A percentile compares a stretch with the other conserved stretches of the same genome.
Conservation (phyloP, 2,888 invertebrate species). For the Chrysomela aeneicollis region DNA sequence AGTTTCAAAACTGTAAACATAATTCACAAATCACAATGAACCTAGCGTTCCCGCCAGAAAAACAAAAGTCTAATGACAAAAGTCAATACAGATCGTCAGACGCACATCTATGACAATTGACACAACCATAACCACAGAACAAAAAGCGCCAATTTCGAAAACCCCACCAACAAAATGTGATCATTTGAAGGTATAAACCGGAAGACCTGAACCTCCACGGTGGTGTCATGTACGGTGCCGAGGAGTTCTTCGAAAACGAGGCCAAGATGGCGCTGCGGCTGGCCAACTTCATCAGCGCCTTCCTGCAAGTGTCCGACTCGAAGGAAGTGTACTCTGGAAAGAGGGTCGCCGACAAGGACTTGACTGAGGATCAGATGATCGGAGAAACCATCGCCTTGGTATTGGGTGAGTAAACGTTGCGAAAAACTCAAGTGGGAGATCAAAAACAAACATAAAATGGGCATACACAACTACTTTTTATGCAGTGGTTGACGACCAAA, state of each 20-base stretch:
- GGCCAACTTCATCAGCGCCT: slow-evolving; percentile 95
- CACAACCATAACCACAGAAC: too few relatives aligned
- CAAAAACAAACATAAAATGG: too few relatives aligned
- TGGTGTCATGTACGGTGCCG: slow-evolving; percentile 85
- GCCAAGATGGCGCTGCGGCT: slow-evolving; percentile 96
- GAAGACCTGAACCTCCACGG: slow-evolving; percentile 79
- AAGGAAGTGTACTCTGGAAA: slow-evolving; percentile 90
- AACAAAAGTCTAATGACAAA: too few relatives aligned
- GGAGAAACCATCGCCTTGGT: slow-evolving; percentile 92
- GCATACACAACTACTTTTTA: too few relatives aligned
- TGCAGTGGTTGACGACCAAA: too few relatives aligned
- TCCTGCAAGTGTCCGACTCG: slow-evolving; percentile 90
- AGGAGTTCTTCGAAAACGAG: slow-evolving; percentile 91
- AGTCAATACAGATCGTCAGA: too few relatives aligned
- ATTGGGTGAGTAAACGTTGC: slow-evolving; percentile 67
- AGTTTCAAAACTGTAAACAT: too few relatives aligned
- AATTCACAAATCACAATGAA: too few relatives aligned
- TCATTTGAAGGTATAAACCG: slow-evolving; percentile 23
- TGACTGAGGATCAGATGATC: slow-evolving; percentile 96
- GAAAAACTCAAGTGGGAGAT: too few relatives aligned
- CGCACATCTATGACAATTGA: too few relatives aligned
- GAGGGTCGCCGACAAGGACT: slow-evolving; percentile 84
- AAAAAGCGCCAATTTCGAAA: too few relatives aligned
- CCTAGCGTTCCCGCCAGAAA: too few relatives aligned
- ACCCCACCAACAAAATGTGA: neutral